Evolutionary conservation across 2,113 vertebrate species (phyloP).

Genomic region (Tachuris rubrigastra): DNA sequence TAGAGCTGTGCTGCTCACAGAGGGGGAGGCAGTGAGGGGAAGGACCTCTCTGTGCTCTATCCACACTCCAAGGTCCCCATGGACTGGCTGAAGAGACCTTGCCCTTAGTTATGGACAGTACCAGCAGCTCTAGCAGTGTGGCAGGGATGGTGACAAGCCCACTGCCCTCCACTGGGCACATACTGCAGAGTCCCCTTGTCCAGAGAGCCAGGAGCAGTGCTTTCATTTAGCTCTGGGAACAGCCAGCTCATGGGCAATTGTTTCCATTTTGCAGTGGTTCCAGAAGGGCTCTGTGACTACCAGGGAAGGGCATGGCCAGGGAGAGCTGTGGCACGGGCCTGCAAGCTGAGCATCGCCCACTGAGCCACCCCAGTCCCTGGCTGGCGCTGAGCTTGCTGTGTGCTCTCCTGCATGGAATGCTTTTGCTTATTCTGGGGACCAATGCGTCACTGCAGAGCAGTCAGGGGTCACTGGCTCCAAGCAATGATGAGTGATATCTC

Average conservation of each 20-base stretch:
- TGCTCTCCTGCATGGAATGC: background rate
- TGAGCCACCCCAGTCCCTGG: accelerated
- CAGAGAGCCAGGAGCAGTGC: background rate
- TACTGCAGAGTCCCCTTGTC: accelerated
- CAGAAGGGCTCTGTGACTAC: background rate
- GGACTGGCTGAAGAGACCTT: background rate
- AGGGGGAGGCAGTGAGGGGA: background rate
- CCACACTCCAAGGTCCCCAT: background rate
- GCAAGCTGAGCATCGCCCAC: accelerated
- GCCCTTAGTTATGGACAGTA: accelerated
- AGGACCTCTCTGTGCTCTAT: background rate
- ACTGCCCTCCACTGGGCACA: accelerated
- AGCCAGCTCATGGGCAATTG: accelerated
- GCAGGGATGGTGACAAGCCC: background rate
- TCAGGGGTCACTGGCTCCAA: background rate
- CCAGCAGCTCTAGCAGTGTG: background rate
- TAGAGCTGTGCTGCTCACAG: accelerated
- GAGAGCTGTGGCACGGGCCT: accelerated
- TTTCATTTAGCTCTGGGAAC: background rate
- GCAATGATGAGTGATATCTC: accelerated
- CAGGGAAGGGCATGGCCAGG: background rate
- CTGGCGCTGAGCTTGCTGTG: accelerated
- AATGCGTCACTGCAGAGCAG: background rate
- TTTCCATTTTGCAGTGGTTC: background rate
- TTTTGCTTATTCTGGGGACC: background rate